Evolutionary conservation across 2,797 vertebrate species (phyloP), one percentile per base, ranked within the genome.

Genomic region (Gymnocypris eckloni): DNA sequence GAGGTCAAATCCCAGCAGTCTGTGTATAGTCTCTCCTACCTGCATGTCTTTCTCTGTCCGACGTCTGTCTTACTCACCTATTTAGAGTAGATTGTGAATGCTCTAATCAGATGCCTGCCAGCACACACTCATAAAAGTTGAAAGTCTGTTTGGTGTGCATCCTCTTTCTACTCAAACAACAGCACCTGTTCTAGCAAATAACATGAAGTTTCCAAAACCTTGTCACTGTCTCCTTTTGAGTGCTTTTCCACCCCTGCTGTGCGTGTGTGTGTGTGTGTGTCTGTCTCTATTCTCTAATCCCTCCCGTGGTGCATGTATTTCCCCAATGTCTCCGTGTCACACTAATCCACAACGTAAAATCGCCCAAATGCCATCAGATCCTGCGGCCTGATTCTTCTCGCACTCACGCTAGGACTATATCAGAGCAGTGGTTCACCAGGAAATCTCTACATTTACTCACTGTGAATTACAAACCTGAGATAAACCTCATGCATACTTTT

Each of bases 161-260:
- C 28, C 28, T 81, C 76, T 81, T 81, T 69, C 48, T 41, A 50
- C 18, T n/a, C 50, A 52, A 50, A 70, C 28, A 18, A n/a, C 18
- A 15, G 45, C 48, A 54, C 28, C 69, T 18, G 33, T 48, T 54
- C 12, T 39, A 15, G 81, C 50, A 72, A 72, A 82, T 73, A 73
- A 59, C 52, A 54, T 28, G 69, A 52, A 72, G 81, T 73, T 39
- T 33, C 18, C 50, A 52, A 59, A 72, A 82, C 48, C 69, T 78
- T 54, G 28, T 81, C 48, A 41, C 12, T n/a, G 48, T 37, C 33
- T 70, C 61, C 48, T 41, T 70, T 70, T 25, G 45, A 81, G 66
- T 70, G 48, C 67, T 81, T 81, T 50, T 81, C 43, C 67, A 56
- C 67, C 80, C 79, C 80, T 82, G 69, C 81, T 70, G 67, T 80